These are phyloP conservation scores for Cylas formicarius DNA, from an alignment of 1,140 invertebrate genomes.

Conservation along the genomic window DNA sequence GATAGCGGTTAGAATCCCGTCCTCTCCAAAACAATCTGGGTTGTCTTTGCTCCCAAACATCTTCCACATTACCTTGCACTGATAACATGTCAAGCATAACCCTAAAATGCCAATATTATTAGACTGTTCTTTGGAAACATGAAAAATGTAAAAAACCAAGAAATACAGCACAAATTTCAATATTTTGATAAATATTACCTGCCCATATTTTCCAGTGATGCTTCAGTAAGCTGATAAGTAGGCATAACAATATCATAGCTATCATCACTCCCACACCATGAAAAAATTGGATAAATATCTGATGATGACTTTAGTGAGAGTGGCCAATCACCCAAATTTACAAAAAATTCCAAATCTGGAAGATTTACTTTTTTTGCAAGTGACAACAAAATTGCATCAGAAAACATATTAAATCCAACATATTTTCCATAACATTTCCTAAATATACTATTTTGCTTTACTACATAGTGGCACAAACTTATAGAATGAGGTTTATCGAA, in stretches of 20 bases:
- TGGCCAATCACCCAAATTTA: conserved; percentile 96
- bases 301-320: conserved; percentile 51
- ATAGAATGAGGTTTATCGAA: conserved; percentile 63
- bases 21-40: conserved; percentile 85
- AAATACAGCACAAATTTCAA: conserved; percentile 4
- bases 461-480: conserved; percentile 85
- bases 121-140: neutral
- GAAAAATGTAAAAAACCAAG: conserved; percentile 1
- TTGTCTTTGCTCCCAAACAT: conserved; percentile 67
- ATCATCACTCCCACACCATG: conserved; percentile 88
- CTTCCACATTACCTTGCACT: conserved; percentile 70
- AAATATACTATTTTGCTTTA: conserved; percentile 79
- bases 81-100: conserved; percentile 85
- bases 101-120: no score
- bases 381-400: conserved; percentile 81
- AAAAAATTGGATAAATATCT: conserved; percentile 76
- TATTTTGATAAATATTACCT: conserved; percentile 51
- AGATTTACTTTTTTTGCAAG: conserved; percentile 73
- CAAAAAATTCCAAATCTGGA: conserved; percentile 84
- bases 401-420: conserved; percentile 94
- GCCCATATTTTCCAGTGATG: conserved; percentile 84
- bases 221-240: conserved; percentile 91
- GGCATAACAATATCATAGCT: conserved; percentile 87
- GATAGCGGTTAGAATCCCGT: conserved; percentile 75
- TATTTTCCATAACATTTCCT: conserved; percentile 88